Evolutionary conservation across 2,113 vertebrate genomes (phyloP).

Genomic region (Platichthys stellatus): DNA sequence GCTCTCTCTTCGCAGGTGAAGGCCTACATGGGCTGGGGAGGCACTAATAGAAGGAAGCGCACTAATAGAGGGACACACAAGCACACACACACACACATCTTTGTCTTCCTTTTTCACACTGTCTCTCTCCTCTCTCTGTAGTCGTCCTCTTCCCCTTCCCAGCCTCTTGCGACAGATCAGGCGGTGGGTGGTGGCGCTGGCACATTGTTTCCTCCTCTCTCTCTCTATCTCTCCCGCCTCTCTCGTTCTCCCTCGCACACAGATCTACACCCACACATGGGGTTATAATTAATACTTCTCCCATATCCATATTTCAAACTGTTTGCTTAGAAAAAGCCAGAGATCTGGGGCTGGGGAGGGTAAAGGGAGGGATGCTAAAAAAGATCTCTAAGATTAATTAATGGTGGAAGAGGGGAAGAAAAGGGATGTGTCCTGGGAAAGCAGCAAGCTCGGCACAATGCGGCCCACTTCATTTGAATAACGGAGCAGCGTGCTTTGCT

Average conservation of each 20-base stretch:
- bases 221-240: slow-evolving; percentile 46
- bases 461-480: slow-evolving; percentile 84
- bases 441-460: slow-evolving; percentile 82
- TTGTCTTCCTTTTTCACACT: slow-evolving; percentile 58
- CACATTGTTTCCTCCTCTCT: slow-evolving; percentile 76
- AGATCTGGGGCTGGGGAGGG: slow-evolving; percentile 51
- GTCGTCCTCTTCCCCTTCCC: slow-evolving; percentile 61
- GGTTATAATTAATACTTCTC: slow-evolving; percentile 85
- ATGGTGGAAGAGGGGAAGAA: slow-evolving; percentile 66
- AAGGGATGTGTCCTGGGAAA: slow-evolving; percentile 78
- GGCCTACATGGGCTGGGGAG: slow-evolving; percentile 62
- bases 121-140: slow-evolving; percentile 56
- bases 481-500: slow-evolving; percentile 69
- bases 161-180: slow-evolving; percentile 80
- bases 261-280: slow-evolving; percentile 77
- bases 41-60: slow-evolving; percentile 53
- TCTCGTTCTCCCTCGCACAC: slow-evolving; percentile 53
- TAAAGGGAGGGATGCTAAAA: slow-evolving; percentile 71
- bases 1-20: slow-evolving; percentile 71
- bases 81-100: slow-evolving; percentile 2
- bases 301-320: slow-evolving; percentile 82
- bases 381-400: slow-evolving; percentile 82
- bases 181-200: slow-evolving; percentile 76
- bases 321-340: slow-evolving; percentile 78
- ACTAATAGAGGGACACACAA: slow-evolving; percentile 52